A percentile compares a stretch with the other conserved stretches of the same genome.
Conservation (phyloP, 2,797 vertebrate genomes). For the Mionectes olivaceus region DNA sequence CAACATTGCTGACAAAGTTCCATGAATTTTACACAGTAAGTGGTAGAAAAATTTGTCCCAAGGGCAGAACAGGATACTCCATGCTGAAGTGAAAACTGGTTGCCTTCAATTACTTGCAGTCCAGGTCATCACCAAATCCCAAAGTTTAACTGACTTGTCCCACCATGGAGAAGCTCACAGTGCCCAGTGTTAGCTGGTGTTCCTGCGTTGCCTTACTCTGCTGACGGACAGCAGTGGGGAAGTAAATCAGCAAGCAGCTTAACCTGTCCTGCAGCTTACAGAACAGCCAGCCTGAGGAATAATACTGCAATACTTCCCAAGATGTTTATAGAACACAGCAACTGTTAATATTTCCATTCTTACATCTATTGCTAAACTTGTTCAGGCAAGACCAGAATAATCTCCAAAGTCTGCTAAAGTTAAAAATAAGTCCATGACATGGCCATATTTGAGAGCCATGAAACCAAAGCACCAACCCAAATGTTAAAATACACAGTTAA, state of each 20-base stretch:
- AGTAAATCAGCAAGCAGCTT: background rate
- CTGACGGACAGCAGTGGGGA: background rate
- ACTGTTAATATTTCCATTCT: background rate
- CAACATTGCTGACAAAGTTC: background rate
- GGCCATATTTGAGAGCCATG: background rate
- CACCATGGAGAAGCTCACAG: background rate
- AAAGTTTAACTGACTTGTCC: background rate
- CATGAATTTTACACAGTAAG: background rate
- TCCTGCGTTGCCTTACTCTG: background rate
- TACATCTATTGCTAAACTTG: background rate
- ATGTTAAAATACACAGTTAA: rapidly evolving
- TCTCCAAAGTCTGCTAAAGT: background rate
- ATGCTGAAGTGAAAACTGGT: background rate
- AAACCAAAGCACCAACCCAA: background rate
- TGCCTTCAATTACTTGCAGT: background rate
- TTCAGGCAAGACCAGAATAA: background rate
- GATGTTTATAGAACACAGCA: background rate
- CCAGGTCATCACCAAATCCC: background rate
- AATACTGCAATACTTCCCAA: background rate
- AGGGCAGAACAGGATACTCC: background rate
- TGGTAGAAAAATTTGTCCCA: background rate
- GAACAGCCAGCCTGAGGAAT: background rate
- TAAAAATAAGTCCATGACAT: background rate
- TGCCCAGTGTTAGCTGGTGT: rapidly evolving
- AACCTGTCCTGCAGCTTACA: background rate